phyloP scores from a whole-genome alignment of 2,888 invertebrate genomes.

The Lithosia quadra region DNA sequence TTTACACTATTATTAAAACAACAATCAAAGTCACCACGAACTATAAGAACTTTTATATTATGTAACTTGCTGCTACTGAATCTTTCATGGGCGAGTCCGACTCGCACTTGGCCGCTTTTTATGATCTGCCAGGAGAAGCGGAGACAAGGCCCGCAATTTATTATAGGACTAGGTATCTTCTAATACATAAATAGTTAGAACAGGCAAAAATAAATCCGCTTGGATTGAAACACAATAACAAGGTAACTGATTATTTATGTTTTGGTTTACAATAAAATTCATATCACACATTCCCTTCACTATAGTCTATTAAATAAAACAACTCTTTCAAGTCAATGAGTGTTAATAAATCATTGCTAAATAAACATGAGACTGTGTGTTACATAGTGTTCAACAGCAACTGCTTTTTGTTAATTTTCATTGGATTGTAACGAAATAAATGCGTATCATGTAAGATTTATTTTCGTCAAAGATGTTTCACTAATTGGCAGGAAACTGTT shows the following conservation, averaged over 20 bases:
- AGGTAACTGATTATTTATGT: constrained; percentile 72
- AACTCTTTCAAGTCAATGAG: constrained; percentile 27
- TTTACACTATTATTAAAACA: too few relatives aligned
- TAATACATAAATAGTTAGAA: too few relatives aligned
- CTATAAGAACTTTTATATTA: too few relatives aligned
- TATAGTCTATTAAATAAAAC: constrained; percentile 44
- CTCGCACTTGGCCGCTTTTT: too few relatives aligned
- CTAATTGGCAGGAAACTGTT: constrained; percentile 49
- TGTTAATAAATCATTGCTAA: constrained; percentile 30
- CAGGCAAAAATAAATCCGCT: not conserved
- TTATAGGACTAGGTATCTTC: too few relatives aligned
- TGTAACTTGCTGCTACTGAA: too few relatives aligned
- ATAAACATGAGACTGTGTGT: constrained; percentile 9
- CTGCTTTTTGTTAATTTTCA: not conserved
- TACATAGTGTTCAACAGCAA: not conserved
- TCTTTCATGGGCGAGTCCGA: too few relatives aligned
- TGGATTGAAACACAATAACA: constrained; percentile 72
- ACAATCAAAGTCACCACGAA: too few relatives aligned
- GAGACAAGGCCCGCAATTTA: too few relatives aligned
- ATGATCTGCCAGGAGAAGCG: too few relatives aligned
- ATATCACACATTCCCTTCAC: constrained; percentile 55
- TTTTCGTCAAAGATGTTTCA: constrained; percentile 44
- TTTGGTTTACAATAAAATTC: constrained; percentile 63
- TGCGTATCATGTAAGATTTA: constrained; percentile 37
- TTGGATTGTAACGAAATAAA: constrained; percentile 23